A percentile compares a stretch with the other conserved stretches of the same genome.
Evolutionary conservation across 2,888 invertebrate species (phyloP).

Genomic region (Brachypalpus laphriformis): DNA sequence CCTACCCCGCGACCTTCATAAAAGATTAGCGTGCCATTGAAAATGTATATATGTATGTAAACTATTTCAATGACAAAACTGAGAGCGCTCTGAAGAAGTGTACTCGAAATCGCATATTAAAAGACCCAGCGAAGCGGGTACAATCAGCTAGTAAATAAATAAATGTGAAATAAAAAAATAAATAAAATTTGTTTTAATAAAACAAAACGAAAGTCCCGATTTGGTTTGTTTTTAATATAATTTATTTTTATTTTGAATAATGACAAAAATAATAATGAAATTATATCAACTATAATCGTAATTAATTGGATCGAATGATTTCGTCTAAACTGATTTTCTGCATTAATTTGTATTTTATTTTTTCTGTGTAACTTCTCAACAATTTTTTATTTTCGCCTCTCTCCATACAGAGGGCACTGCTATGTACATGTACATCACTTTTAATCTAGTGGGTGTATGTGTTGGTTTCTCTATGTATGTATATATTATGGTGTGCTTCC

Average conservation of each 20-base stretch:
- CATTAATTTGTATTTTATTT: neutral
- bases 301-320: constrained; percentile 35
- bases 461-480: constrained; percentile 15
- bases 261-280: constrained; percentile 63
- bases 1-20: no score
- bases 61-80: no score
- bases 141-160: no score
- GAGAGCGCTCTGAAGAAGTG: no score
- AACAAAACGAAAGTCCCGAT: neutral
- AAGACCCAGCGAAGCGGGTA: no score
- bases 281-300: constrained; percentile 42
- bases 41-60: no score
- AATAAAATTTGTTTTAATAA: neutral
- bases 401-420: neutral
- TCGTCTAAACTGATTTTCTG: constrained; percentile 27
- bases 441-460: neutral
- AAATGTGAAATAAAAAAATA: no score
- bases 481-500: neutral
- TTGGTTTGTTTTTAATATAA: constrained; percentile 45
- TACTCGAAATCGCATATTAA: no score
- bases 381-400: neutral
- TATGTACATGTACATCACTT: constrained; percentile 53
- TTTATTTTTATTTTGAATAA: constrained; percentile 66
- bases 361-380: constrained; percentile 6
- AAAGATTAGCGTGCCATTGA: no score